Evolutionary conservation across 2,113 vertebrate species (phyloP).

Genomic region (Ictalurus punctatus): DNA sequence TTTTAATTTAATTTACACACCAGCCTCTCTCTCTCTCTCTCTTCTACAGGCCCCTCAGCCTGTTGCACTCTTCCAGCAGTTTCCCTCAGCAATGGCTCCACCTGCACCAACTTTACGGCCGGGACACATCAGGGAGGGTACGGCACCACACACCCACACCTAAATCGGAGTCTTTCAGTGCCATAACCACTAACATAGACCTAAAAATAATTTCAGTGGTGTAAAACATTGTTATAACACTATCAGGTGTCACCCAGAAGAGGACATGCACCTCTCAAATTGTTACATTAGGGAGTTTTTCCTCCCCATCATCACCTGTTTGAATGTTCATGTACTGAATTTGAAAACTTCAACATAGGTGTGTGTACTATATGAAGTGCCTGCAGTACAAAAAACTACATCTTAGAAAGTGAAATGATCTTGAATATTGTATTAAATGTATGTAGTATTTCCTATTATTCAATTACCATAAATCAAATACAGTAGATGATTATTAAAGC

Average conservation of each 20-base stretch:
- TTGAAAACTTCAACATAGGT: background rate
- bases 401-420: background rate
- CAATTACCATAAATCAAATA: background rate
- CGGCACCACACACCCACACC: background rate
- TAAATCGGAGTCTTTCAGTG: background rate
- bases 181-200: background rate
- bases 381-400: background rate
- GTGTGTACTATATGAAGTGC: background rate
- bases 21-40: background rate
- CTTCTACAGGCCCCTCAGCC: constrained; percentile 33
- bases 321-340: background rate
- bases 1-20: background rate
- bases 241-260: too few species aligned
- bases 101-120: constrained; percentile 20
- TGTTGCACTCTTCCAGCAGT: constrained; percentile 42
- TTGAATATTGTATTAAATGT: background rate
- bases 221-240: background rate
- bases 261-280: too few species aligned
- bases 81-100: constrained; percentile 29
- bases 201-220: background rate
- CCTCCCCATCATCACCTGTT: too few species aligned
- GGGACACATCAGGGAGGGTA: constrained; percentile 49
- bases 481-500: background rate
- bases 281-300: too few species aligned
- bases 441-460: background rate